Evolutionary conservation across 2,797 vertebrate genomes (phyloP), one percentile per base, ranked within the genome.

Genomic region (Furcifer pardalis): DNA sequence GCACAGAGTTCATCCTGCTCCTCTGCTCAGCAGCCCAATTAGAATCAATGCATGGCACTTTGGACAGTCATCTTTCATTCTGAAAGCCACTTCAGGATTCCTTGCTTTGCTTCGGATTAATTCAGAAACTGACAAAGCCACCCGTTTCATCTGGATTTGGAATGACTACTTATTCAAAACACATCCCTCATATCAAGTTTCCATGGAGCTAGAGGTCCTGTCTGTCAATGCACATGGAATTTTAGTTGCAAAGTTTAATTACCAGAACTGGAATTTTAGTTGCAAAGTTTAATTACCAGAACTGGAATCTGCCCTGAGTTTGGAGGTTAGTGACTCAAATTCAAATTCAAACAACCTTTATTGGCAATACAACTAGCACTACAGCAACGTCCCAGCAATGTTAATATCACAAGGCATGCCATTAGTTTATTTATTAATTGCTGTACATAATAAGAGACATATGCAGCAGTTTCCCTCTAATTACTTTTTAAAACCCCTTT

Each of bases 251-350:
- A 85, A 89, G 89, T 85, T 79, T 80, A 90, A 89, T 93, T 93
- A 89, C 56, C 69, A 85, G 62, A 83, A 79, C 72, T 92, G 93
- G 91, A 91, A 56, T 15, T 87, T 85, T 82, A 77, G 42, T 46
- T 81, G 73, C 87, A 88, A 85, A 89, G 89, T 85, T 79, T 80
- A 90, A 89, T 93, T 93, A 89, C 56, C 69, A 85, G 62, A 83
- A 79, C 72, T 92, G 93, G 91, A 91, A 56, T 15, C n/a, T 79
- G 68, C 86, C n/a, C n/a, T n/a, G n/a, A n/a, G n/a, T n/a, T n/a
- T n/a, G n/a, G n/a, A n/a, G n/a, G n/a, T n/a, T n/a, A n/a, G n/a
- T n/a, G n/a, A n/a, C n/a, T n/a, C n/a, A n/a, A n/a, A n/a, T n/a
- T n/a, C n/a, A n/a, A n/a, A n/a, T n/a, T n/a, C n/a, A n/a, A n/a